A percentile compares a stretch with the other conserved stretches of the same genome.
phyloP scores from a whole-genome alignment of 2,888 invertebrate species.

The Oegoconia quadripuncta region DNA sequence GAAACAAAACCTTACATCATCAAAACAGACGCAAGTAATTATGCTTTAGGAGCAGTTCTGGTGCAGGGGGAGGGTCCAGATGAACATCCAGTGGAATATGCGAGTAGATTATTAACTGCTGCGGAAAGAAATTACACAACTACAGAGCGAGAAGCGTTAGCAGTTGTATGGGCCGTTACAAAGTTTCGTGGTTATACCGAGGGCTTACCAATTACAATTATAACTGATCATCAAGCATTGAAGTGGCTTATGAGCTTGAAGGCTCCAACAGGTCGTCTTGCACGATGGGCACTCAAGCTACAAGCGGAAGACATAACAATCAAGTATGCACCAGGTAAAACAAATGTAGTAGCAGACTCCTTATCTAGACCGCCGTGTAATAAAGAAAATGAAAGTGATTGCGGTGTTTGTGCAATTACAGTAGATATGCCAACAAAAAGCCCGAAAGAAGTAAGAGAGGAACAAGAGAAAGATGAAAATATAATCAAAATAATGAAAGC shows the following conservation, averaged over 20 bases:
- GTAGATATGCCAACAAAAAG: neutral
- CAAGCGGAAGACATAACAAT: conserved; percentile 17
- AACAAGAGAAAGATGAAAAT: neutral
- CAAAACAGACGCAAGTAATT: conserved; percentile 26
- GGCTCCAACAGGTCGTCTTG: conserved; percentile 42
- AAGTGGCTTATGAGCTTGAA: conserved; percentile 42
- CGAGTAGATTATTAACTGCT: conserved; percentile 11
- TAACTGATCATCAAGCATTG: conserved; percentile 58
- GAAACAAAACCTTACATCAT: conserved; percentile 10
- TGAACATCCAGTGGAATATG: conserved; percentile 15
- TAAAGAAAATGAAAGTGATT: neutral
- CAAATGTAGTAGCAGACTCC: conserved; percentile 12
- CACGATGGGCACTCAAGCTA: conserved; percentile 47
- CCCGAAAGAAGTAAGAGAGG: neutral
- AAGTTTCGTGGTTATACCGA: conserved; percentile 34
- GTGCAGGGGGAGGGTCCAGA: conserved; percentile 23
- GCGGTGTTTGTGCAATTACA: neutral
- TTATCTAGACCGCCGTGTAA: conserved; percentile 6
- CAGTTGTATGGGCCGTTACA: too few species aligned
- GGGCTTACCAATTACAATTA: conserved; percentile 34
- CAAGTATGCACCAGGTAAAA: conserved; percentile 6
- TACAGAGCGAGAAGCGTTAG: conserved; percentile 47
- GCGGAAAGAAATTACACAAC: conserved; percentile 43
- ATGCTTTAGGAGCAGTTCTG: too few species aligned
- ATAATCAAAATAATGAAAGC: neutral